A percentile compares a stretch with the other conserved stretches of the same genome.
Evolutionary conservation across 2,113 vertebrate species (phyloP).

Genomic region (Motacilla alba): DNA sequence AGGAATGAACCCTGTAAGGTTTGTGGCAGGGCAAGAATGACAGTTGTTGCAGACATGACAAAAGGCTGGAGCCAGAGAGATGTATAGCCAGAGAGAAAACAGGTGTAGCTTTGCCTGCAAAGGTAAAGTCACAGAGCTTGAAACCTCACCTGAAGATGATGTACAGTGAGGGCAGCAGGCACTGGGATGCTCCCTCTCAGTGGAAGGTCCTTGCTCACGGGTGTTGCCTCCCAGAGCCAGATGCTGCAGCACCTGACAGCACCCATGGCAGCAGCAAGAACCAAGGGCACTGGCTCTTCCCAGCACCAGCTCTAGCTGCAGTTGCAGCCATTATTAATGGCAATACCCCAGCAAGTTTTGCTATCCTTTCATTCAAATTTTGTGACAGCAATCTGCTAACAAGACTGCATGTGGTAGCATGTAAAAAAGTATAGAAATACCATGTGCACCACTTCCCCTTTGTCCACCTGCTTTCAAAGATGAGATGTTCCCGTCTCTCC

Average conservation of each 20-base stretch:
- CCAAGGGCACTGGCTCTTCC: rapidly evolving
- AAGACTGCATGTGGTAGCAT: not conserved
- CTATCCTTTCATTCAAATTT: not conserved
- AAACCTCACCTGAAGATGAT: not conserved
- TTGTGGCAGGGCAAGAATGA: not conserved
- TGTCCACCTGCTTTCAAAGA: not conserved
- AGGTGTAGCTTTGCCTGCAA: not conserved
- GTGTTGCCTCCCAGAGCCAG: not conserved
- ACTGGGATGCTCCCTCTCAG: not conserved
- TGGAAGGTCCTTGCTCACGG: not conserved
- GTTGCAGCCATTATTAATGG: not conserved
- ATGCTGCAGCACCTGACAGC: not conserved
- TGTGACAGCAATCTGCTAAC: not conserved
- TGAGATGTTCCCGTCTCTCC: not conserved
- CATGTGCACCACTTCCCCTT: not conserved
- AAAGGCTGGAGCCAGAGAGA: not conserved
- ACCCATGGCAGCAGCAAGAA: not conserved
- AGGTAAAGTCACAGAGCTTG: not conserved
- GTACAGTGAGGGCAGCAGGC: not conserved
- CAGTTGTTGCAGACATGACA: not conserved
- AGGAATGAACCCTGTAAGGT: not conserved
- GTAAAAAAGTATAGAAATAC: not conserved
- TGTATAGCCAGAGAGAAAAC: not conserved
- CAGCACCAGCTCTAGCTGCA: not conserved
- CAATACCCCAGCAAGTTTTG: not conserved